Evolutionary conservation across 2,797 vertebrate species (phyloP), one percentile per base, ranked within the genome.

Genomic region (Chiroxiphia lanceolata): DNA sequence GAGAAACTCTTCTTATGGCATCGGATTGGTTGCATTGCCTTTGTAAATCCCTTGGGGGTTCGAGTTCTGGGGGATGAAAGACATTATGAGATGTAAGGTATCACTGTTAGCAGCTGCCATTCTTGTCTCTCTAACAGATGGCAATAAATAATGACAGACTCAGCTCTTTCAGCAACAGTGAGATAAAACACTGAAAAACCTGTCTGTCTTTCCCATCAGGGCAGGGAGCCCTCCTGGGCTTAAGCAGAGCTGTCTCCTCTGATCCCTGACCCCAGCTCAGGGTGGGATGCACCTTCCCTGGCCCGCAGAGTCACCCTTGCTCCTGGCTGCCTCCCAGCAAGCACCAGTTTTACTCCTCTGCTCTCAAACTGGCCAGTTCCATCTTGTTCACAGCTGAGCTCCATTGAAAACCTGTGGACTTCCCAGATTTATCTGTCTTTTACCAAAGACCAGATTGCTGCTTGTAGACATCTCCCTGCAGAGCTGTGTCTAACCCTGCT

Each of bases 71-170:
- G 56, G 86, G 42, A 79, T 68, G 45, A 65, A 78, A 83, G 64
- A 21, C 3, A 0, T 40, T 47, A 71, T 0, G 56, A 93, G 78
- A 63, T 44, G 54, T 4, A 33, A 91, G 59, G 72, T 50, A 82
- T 36, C 68, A 13, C 61, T 2, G 5, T 67, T 76, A 94, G 59
- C 91, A 95, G 77, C 92, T 87, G 85, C 79, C 87, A 33, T 16
- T 57, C 71, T 76, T 78, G 76, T 67, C 67, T 85, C 47, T 69
- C 79, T 92, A 72, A 53, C 90, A 93, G 87, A 89, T 94, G 80
- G 96, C 83, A 84, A 50, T 27, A 59, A 94, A 86, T 82, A 91
- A 95, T 38, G 87, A 79, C 84, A 91, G 81, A 9, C 65, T 89
- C 56, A 14, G 87, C 75, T 83, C 78, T 78, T 67, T 40, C 82